Evolutionary conservation across 1,140 invertebrate species (phyloP).

Genomic region (Hycleus cichorii): DNA sequence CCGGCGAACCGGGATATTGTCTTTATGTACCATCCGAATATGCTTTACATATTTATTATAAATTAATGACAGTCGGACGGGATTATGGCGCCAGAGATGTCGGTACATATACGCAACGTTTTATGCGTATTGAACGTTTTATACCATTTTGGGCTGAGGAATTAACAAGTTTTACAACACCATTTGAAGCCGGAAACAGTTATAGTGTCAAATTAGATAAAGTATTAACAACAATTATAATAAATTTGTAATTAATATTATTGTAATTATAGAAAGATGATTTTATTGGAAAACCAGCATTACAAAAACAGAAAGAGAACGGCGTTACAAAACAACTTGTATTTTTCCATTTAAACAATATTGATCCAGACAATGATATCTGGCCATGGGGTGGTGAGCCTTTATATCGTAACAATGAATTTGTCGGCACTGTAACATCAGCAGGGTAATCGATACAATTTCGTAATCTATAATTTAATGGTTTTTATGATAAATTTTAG

Average conservation of each 20-base stretch:
- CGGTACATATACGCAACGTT: conserved; percentile 67
- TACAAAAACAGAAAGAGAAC: conserved; percentile 59
- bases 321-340: conserved; percentile 63
- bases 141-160: conserved; percentile 62
- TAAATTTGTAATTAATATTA: conserved; percentile 31
- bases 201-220: conserved; percentile 64
- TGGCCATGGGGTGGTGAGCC: conserved; percentile 81
- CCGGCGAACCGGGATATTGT: conserved; percentile 76
- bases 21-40: conserved; percentile 74
- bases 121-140: conserved; percentile 58
- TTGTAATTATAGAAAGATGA: conserved; percentile 44
- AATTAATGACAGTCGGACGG: conserved; percentile 52
- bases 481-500: conserved; percentile 38
- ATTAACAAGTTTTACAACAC: conserved; percentile 65
- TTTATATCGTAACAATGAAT: conserved; percentile 60
- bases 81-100: conserved; percentile 67
- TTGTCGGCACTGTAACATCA: conserved; percentile 71
- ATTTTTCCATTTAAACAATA: conserved; percentile 64
- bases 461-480: background rate
- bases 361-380: conserved; percentile 63
- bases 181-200: conserved; percentile 66
- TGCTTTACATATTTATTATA: conserved; percentile 72
- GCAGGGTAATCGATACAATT: conserved; percentile 49
- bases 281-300: conserved; percentile 67
- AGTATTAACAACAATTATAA: conserved; percentile 2